Evolutionary conservation across 2,888 invertebrate genomes (phyloP).

Genomic region (Osmoderma eremita): DNA sequence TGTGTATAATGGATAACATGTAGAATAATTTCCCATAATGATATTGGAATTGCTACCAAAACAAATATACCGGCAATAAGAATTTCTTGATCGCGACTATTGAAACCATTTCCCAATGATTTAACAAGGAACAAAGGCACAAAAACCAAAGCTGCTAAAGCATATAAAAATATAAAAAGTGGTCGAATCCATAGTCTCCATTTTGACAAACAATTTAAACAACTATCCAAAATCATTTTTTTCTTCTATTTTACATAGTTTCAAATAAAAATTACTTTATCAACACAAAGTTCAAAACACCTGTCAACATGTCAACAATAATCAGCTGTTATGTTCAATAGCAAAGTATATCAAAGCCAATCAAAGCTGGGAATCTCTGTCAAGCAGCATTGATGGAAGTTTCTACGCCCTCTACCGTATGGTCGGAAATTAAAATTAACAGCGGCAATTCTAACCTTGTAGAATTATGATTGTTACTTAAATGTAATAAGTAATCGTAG

Average conservation of each 20-base stretch:
- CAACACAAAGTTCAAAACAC: slow-evolving; percentile 6
- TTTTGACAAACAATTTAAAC: slow-evolving; percentile 57
- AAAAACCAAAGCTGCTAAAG: slow-evolving; percentile 82
- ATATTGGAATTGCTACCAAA: slow-evolving; percentile 88
- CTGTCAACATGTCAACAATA: slow-evolving; percentile 20
- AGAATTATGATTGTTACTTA: no score
- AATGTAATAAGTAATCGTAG: no score
- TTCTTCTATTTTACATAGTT: slow-evolving; percentile 39
- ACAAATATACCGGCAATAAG: slow-evolving; percentile 93
- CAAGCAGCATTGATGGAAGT: no score
- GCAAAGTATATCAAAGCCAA: no score
- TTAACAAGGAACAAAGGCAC: slow-evolving; percentile 86
- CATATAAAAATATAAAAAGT: slow-evolving; percentile 81
- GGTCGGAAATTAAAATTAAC: no score
- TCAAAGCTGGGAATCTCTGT: no score
- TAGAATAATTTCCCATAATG: slow-evolving; percentile 94
- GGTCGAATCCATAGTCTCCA: slow-evolving; percentile 95
- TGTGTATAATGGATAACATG: slow-evolving; percentile 94
- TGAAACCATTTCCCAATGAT: slow-evolving; percentile 81
- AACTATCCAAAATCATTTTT: slow-evolving; percentile 56
- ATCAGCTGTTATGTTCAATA: slow-evolving; percentile 35
- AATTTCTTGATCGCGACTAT: slow-evolving; percentile 81
- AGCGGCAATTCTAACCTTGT: no score
- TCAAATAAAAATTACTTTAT: slow-evolving; percentile 20
- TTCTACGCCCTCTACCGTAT: no score